These are phyloP conservation scores for Brachyalestes nurse DNA, from an alignment of 2,797 vertebrate species.

Conservation along the genomic window DNA sequence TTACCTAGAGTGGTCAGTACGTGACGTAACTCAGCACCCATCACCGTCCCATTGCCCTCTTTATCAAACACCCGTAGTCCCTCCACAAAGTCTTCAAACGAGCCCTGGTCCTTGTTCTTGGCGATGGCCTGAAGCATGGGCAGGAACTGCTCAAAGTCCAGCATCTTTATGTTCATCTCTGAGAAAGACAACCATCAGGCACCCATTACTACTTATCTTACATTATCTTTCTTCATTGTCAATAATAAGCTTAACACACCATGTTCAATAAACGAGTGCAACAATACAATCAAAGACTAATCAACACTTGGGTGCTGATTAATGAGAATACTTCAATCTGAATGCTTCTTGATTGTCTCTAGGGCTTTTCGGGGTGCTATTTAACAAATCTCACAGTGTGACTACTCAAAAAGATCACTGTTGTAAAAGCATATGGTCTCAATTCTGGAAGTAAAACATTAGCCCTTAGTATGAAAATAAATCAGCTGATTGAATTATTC, in stretches of 20 bases:
- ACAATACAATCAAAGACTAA: not conserved
- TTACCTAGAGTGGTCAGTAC: slow-evolving; percentile 91
- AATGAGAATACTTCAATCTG: not conserved
- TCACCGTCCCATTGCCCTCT: slow-evolving; percentile 92
- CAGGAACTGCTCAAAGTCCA: slow-evolving; percentile 94
- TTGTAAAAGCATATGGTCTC: not conserved
- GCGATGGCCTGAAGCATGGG: slow-evolving; percentile 92
- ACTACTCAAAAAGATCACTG: not conserved
- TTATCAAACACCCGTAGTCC: slow-evolving; percentile 93
- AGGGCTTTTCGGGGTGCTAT: not conserved
- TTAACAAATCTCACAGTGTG: not conserved
- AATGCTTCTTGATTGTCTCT: not conserved
- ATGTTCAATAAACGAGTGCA: not conserved
- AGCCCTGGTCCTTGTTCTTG: slow-evolving; percentile 94
- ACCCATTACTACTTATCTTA: not conserved
- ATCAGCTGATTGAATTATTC: not conserved
- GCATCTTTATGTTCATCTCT: slow-evolving; percentile 91
- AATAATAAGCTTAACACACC: not conserved
- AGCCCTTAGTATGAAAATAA: not conserved
- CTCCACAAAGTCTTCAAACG: slow-evolving; percentile 91
- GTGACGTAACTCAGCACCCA: slow-evolving; percentile 93
- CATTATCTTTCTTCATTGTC: not conserved
- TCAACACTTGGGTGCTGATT: not conserved
- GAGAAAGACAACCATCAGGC: slow-evolving; percentile 25
- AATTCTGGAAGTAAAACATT: not conserved